A percentile compares a stretch with the other conserved stretches of the same genome.
These are phyloP conservation scores for Lichenostomus cassidix DNA, from an alignment of 2,113 vertebrate genomes.

Conservation along the genomic window DNA sequence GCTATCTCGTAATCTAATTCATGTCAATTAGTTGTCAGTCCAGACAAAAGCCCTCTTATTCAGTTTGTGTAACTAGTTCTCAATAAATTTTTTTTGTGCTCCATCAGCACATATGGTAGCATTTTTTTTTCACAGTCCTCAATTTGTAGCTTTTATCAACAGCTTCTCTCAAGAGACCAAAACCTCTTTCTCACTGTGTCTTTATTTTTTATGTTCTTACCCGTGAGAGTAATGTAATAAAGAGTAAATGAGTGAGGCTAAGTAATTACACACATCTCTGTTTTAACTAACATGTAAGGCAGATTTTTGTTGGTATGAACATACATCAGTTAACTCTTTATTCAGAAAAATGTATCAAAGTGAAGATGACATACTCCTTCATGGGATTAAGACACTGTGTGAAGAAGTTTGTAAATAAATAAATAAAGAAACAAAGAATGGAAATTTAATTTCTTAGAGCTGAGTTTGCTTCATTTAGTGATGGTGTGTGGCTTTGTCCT, in stretches of 20 bases:
- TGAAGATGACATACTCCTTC: not conserved
- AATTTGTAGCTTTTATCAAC: slow-evolving; percentile 21
- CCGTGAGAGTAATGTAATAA: not conserved
- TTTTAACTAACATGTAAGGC: not conserved
- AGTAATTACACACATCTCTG: not conserved
- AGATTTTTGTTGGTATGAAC: not conserved
- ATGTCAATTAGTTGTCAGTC: slow-evolving; percentile 26
- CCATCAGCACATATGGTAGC: slow-evolving; percentile 9
- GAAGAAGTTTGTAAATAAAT: not conserved
- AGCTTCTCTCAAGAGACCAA: not conserved
- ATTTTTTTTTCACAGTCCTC: not conserved
- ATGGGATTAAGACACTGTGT: not conserved
- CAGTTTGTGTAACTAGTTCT: not conserved
- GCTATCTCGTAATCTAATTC: slow-evolving; percentile 51
- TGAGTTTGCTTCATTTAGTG: not conserved
- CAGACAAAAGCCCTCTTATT: slow-evolving; percentile 48
- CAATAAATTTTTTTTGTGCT: slow-evolving; percentile 44
- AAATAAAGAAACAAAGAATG: not conserved
- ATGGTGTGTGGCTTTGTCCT: not conserved
- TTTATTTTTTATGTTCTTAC: not conserved
- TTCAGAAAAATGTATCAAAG: not conserved
- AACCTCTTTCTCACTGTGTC: not conserved
- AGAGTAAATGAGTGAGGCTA: not conserved
- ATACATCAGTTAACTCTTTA: not conserved
- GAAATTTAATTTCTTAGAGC: not conserved